Conservation (phyloP, 2,113 vertebrate species). For the Sylvilagus bachmani region DNA sequence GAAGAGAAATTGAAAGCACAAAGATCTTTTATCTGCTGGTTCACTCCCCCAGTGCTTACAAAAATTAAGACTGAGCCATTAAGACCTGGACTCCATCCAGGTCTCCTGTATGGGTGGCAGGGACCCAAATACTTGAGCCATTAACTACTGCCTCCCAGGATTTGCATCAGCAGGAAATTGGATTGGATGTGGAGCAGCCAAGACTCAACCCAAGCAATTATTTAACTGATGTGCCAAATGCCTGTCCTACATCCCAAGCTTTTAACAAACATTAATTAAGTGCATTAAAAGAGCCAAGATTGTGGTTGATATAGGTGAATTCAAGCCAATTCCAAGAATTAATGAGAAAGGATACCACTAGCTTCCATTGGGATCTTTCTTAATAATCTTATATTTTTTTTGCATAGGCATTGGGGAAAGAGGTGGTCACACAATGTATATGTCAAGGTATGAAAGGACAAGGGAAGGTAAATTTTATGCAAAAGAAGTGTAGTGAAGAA, state of each 20-base stretch:
- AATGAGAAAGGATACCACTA: background rate
- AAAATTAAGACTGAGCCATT: too few species aligned
- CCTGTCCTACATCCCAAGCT: background rate
- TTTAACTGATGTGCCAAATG: too few species aligned
- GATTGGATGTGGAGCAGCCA: too few species aligned
- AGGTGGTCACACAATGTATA: background rate
- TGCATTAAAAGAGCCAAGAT: background rate
- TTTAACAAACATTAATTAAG: background rate
- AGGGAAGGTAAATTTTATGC: background rate
- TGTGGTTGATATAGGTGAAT: background rate
- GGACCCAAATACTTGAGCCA: too few species aligned
- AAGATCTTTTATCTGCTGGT: too few species aligned
- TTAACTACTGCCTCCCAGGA: too few species aligned
- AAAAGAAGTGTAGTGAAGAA: background rate
- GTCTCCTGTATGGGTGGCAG: too few species aligned
- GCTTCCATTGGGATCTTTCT: background rate
- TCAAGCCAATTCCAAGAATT: background rate
- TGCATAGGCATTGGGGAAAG: background rate
- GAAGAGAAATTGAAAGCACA: background rate
- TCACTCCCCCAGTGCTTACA: too few species aligned
- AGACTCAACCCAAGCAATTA: too few species aligned
- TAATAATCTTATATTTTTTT: background rate
- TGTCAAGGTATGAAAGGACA: background rate
- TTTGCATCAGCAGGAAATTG: too few species aligned
- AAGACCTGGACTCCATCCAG: too few species aligned